Percentiles rank a stretch among this genome's conserved stretches.
Conservation (phyloP, 2,888 invertebrate species). For the Labia minor region DNA sequence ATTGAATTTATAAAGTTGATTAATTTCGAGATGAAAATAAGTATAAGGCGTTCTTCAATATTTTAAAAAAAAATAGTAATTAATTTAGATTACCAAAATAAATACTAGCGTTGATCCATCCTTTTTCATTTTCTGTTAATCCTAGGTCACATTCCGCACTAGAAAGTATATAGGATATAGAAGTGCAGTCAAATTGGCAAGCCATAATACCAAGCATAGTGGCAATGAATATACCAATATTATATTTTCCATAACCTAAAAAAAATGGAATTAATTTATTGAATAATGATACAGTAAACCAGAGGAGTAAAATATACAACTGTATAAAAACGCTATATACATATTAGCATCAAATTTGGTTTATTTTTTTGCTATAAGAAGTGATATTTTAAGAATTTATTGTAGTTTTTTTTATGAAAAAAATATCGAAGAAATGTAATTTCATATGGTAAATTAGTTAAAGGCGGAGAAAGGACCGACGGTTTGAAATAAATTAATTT, state of each 20-base stretch:
- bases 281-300: neutral
- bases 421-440: too few species aligned
- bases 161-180: conserved; percentile 61
- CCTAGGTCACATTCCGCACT: conserved; percentile 63
- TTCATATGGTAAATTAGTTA: too few species aligned
- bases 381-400: too few species aligned
- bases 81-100: conserved; percentile 48
- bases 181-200: conserved; percentile 58
- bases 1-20: too few species aligned
- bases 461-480: too few species aligned
- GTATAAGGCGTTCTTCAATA: neutral
- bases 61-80: neutral
- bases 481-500: too few species aligned
- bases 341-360: neutral
- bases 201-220: conserved; percentile 40
- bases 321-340: too few species aligned
- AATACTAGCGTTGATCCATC: conserved; percentile 56
- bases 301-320: too few species aligned
- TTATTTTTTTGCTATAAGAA: too few species aligned
- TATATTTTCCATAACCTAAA: conserved; percentile 58
- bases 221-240: conserved; percentile 47
- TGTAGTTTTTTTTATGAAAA: too few species aligned
- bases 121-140: conserved; percentile 56
- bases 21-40: neutral
- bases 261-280: neutral